phyloP scores from a whole-genome alignment of 2,888 invertebrate genomes.

The Schizotus pectinicornis region DNA sequence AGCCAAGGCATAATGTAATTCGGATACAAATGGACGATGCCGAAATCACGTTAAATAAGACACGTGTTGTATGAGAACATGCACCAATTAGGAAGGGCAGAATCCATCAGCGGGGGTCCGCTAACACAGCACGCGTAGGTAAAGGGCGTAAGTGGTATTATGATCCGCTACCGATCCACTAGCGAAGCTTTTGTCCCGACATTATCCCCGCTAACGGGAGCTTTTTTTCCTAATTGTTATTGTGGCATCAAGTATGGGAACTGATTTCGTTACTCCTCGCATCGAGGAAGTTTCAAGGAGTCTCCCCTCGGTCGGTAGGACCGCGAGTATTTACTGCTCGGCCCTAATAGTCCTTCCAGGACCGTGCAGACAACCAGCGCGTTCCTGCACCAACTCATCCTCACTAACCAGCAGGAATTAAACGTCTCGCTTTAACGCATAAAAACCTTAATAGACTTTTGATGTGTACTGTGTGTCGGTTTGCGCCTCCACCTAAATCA shows the following conservation, averaged over 20 bases:
- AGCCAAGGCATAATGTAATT: constrained; percentile 43
- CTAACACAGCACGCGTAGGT: constrained; percentile 42
- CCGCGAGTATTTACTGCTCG: constrained; percentile 48
- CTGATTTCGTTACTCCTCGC: background rate
- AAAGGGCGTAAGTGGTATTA: constrained; percentile 52
- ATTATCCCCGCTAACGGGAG: constrained; percentile 29
- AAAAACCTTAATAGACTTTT: constrained; percentile 48
- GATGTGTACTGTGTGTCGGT: constrained; percentile 40
- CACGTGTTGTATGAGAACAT: constrained; percentile 49
- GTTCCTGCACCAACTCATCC: constrained; percentile 2
- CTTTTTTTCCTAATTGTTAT: constrained; percentile 5
- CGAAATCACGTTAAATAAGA: constrained; percentile 49
- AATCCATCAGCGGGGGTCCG: constrained; percentile 25
- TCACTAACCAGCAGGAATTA: constrained; percentile 26
- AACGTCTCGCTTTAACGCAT: constrained; percentile 37
- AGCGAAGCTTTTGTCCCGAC: constrained; percentile 39
- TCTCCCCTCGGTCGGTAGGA: constrained; percentile 26
- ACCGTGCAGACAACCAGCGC: constrained; percentile 5
- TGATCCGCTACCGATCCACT: constrained; percentile 51
- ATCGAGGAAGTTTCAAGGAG: too few species aligned
- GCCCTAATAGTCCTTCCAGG: constrained; percentile 40
- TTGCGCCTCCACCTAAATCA: constrained; percentile 42
- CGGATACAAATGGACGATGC: constrained; percentile 46
- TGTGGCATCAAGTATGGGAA: constrained; percentile 8
- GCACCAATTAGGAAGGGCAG: constrained; percentile 51